Percentiles rank a stretch among this genome's conserved stretches.
phyloP scores from a whole-genome alignment of 2,797 vertebrate genomes.

The Darevskia nairensis region DNA sequence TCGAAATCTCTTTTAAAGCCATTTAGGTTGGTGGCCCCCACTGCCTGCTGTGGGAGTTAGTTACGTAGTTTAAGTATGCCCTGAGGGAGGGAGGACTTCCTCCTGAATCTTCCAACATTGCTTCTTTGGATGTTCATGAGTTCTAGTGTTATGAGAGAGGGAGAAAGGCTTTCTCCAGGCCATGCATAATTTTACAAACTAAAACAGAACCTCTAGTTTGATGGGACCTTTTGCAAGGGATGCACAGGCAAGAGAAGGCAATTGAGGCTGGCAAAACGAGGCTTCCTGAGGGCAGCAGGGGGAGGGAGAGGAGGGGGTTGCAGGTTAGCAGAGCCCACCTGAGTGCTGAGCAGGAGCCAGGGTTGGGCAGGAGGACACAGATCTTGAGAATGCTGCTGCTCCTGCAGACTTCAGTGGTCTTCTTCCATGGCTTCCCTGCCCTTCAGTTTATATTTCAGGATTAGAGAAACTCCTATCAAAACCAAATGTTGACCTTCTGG shows the following conservation, averaged over 20 bases:
- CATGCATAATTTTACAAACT: too few relatives aligned
- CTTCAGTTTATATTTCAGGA: constrained; percentile 58
- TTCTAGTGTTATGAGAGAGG: too few relatives aligned
- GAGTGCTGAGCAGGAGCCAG: constrained; percentile 33
- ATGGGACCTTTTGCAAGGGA: neutral
- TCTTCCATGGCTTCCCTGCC: constrained; percentile 9
- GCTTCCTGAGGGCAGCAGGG: too few relatives aligned
- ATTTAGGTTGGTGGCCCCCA: neutral
- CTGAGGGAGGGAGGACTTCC: too few relatives aligned
- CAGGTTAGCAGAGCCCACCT: neutral
- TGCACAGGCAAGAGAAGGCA: neutral
- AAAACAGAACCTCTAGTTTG: neutral
- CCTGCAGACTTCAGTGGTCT: too few relatives aligned
- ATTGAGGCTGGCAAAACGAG: neutral
- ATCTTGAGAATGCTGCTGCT: constrained; percentile 55
- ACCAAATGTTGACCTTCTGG: constrained; percentile 72
- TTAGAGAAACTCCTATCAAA: constrained; percentile 46
- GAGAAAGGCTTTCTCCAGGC: too few relatives aligned
- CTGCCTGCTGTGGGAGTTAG: too few relatives aligned
- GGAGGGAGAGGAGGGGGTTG: neutral
- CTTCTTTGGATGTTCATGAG: too few relatives aligned
- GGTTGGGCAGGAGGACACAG: constrained; percentile 52
- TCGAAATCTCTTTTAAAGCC: neutral
- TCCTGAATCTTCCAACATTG: too few relatives aligned
- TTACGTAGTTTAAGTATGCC: too few relatives aligned